These are phyloP conservation scores for Brienomyrus brachyistius DNA, from an alignment of 2,113 vertebrate genomes.

Conservation along the genomic window DNA sequence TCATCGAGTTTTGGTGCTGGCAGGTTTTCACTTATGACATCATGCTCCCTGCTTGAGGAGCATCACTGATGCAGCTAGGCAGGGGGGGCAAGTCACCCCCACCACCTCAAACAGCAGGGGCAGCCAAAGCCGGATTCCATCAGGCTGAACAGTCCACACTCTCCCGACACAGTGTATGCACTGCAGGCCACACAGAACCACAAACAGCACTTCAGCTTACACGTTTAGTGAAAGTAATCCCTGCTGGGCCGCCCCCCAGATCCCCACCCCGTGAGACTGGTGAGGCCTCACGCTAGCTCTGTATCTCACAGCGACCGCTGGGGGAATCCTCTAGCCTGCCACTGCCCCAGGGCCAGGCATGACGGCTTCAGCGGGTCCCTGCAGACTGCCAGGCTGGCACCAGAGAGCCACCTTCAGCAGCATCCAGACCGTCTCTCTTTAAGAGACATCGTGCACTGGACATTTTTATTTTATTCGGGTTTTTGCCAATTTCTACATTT, in stretches of 20 bases:
- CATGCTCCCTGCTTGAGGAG: neutral
- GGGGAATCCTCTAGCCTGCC: neutral
- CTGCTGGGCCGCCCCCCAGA: too few species aligned
- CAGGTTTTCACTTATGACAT: neutral
- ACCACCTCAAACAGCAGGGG: neutral
- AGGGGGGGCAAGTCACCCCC: neutral
- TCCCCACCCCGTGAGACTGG: neutral
- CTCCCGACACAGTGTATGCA: neutral
- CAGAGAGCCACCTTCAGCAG: neutral
- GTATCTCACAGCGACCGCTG: neutral
- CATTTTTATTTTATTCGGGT: neutral
- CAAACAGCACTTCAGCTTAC: neutral
- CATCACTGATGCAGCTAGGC: neutral
- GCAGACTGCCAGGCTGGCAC: neutral
- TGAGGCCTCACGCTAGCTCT: neutral
- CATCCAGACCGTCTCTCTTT: neutral
- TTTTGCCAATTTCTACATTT: neutral
- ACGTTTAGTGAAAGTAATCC: neutral
- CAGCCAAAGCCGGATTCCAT: conserved; percentile 11
- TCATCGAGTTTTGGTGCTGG: neutral
- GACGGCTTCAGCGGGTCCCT: neutral
- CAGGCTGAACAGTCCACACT: neutral
- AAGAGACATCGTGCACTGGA: neutral
- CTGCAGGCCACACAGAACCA: neutral
- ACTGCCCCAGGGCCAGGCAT: neutral